Evolutionary conservation across 2,797 vertebrate genomes (phyloP).

Genomic region (Clarias fuscus): DNA sequence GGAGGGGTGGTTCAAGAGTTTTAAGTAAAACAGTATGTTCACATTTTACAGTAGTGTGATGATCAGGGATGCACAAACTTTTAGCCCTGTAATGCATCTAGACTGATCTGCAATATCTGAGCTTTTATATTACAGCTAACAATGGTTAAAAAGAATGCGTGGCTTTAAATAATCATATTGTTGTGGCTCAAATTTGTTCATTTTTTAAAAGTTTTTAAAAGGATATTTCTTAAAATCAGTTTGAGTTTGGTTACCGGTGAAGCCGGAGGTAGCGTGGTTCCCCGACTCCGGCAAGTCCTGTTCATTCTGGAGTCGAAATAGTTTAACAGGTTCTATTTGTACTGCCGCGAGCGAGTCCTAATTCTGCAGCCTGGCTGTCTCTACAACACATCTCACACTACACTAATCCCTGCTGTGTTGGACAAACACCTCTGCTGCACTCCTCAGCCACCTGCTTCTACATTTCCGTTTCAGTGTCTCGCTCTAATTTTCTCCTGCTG

Average conservation of each 20-base stretch:
- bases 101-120: neutral
- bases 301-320: neutral
- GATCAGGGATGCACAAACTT: neutral
- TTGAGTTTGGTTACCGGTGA: neutral
- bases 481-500: conserved; percentile 3
- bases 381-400: conserved; percentile 26
- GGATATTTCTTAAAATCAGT: neutral
- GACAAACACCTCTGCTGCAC: conserved; percentile 32
- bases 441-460: conserved; percentile 3
- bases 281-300: neutral
- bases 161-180: neutral
- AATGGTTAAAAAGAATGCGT: neutral
- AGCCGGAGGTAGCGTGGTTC: too few species aligned
- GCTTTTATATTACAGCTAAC: neutral
- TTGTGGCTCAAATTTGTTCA: neutral
- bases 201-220: neutral
- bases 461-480: neutral
- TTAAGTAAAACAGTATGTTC: too few species aligned
- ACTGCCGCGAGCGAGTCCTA: conserved; percentile 10
- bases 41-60: neutral
- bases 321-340: conserved; percentile 46
- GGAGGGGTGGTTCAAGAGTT: too few species aligned
- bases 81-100: neutral
- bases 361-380: conserved; percentile 11
- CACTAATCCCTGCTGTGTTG: conserved; percentile 33